Evolutionary conservation across 2,888 invertebrate species (phyloP).

Genomic region (Amorpha juglandis): DNA sequence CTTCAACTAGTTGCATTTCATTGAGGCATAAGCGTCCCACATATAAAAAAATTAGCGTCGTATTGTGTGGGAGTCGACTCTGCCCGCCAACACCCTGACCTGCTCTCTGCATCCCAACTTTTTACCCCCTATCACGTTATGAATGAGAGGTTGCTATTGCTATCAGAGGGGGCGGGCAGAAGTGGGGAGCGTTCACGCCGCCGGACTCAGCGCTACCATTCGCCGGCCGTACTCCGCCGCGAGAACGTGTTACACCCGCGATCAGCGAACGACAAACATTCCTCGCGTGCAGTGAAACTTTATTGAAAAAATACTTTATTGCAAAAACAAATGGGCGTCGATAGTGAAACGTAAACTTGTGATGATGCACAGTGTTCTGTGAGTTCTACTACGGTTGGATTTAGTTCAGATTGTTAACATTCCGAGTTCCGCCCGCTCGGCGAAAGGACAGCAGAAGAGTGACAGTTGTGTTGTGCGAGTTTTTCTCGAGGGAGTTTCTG

Average conservation of each 20-base stretch:
- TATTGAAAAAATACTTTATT: conserved; percentile 62
- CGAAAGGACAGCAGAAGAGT: conserved; percentile 62
- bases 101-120: conserved; percentile 39
- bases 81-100: conserved; percentile 55
- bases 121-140: conserved; percentile 74
- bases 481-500: conserved; percentile 59
- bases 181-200: conserved; percentile 45
- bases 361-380: conserved; percentile 70
- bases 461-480: conserved; percentile 73
- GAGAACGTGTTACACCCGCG: conserved; percentile 47
- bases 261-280: conserved; percentile 50
- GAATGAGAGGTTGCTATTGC: conserved; percentile 64
- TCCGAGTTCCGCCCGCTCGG: conserved; percentile 62
- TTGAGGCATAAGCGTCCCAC: conserved; percentile 54
- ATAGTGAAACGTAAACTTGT: conserved; percentile 78
- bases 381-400: conserved; percentile 40
- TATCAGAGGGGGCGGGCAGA: conserved; percentile 40
- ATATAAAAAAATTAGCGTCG: conserved; percentile 45
- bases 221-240: conserved; percentile 69
- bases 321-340: conserved; percentile 76
- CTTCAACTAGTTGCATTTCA: conserved; percentile 43
- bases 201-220: conserved; percentile 59
- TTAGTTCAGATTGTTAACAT: conserved; percentile 49
- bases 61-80: conserved; percentile 45
- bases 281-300: conserved; percentile 78